Conservation (phyloP, 2,888 invertebrate genomes). For the Homarus gammarus region DNA sequence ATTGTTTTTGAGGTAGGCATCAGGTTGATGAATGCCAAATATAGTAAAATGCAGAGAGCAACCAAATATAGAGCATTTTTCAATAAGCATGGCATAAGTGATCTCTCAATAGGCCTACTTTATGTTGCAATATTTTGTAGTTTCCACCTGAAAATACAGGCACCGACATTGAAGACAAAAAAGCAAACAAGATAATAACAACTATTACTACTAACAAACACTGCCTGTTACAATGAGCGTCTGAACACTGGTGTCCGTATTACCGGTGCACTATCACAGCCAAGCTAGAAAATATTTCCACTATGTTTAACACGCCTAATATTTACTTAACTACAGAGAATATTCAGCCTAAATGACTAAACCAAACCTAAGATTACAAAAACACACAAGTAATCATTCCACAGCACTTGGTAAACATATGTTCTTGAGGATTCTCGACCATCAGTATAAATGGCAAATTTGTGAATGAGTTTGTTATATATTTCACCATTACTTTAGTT, state of each 20-base stretch:
- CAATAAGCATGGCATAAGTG: too few species aligned
- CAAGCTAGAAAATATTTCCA: not conserved
- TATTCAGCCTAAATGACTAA: not conserved
- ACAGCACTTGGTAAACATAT: not conserved
- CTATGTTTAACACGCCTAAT: not conserved
- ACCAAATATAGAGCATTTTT: too few species aligned
- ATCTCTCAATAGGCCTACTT: not conserved
- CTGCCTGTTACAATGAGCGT: not conserved
- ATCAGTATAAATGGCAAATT: too few species aligned
- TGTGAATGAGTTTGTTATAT: too few species aligned
- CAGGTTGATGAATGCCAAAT: too few species aligned
- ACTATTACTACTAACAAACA: not conserved
- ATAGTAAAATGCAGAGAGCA: too few species aligned
- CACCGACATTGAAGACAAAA: not conserved
- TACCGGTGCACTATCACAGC: conserved; percentile 15
- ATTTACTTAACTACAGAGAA: not conserved
- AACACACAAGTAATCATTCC: not conserved
- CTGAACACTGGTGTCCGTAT: not conserved
- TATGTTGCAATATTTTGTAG: not conserved
- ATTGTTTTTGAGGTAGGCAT: too few species aligned
- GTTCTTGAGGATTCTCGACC: too few species aligned
- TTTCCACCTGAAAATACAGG: not conserved
- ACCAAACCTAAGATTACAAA: not conserved
- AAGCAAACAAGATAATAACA: not conserved
- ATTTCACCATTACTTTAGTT: not conserved